Evolutionary conservation across 1,140 invertebrate species (phyloP).

Genomic region (Oryctes rhinoceros): DNA sequence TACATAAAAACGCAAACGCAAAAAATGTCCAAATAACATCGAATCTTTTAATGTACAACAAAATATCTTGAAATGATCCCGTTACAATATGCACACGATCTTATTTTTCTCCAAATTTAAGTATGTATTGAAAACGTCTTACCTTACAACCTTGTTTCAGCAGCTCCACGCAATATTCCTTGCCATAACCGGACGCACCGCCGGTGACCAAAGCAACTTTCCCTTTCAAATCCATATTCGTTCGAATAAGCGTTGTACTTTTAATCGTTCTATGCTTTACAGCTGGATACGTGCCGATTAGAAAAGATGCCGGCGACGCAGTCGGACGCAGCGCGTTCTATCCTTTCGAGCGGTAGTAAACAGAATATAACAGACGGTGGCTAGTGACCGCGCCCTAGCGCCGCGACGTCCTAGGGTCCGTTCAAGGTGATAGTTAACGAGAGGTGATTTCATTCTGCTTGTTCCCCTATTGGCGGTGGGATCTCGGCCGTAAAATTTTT

Average conservation of each 20-base stretch:
- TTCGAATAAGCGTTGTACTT: conserved; percentile 27
- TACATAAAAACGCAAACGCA: neutral
- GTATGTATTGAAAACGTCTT: conserved; percentile 45
- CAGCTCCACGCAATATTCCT: conserved; percentile 74
- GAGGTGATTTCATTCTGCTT: conserved; percentile 21
- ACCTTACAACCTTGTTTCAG: conserved; percentile 79
- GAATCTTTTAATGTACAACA: neutral
- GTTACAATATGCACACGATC: neutral
- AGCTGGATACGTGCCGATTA: neutral
- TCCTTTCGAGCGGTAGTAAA: conserved; percentile 16
- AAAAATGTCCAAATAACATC: no score
- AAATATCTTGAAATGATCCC: neutral
- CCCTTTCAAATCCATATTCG: conserved; percentile 71
- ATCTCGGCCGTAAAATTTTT: neutral
- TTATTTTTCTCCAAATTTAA: neutral
- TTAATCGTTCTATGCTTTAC: conserved; percentile 4
- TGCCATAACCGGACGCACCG: conserved; percentile 78
- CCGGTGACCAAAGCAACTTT: conserved; percentile 80
- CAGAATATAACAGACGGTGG: neutral
- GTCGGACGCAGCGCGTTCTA: conserved; percentile 23
- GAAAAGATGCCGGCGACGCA: conserved; percentile 29
- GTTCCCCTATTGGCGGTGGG: neutral
- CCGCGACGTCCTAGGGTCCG: conserved; percentile 40
- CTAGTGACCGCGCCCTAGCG: conserved; percentile 44
- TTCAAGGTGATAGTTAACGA: conserved; percentile 30